These are phyloP conservation scores for Pharmacophagus antenor DNA, from an alignment of 2,888 invertebrate species.

Conservation along the genomic window DNA sequence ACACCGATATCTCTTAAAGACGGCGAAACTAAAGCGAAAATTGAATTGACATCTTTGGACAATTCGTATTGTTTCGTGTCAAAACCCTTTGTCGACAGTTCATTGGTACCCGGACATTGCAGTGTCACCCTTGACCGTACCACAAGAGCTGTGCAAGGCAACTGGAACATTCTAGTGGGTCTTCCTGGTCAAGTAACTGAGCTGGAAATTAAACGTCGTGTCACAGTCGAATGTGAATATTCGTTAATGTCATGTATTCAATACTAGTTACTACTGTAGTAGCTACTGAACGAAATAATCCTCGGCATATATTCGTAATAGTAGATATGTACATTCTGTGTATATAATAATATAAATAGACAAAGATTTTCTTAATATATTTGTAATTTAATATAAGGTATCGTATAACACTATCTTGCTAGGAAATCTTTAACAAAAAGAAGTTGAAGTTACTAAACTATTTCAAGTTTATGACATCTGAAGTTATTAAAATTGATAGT, in stretches of 20 bases:
- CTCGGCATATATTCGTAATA: too few relatives aligned
- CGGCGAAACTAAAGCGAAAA: slow-evolving; percentile 45
- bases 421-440: too few relatives aligned
- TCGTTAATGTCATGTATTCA: too few relatives aligned
- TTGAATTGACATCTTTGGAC: slow-evolving; percentile 51
- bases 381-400: too few relatives aligned
- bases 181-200: slow-evolving; percentile 68
- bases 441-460: too few relatives aligned
- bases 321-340: too few relatives aligned
- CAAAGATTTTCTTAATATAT: too few relatives aligned
- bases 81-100: slow-evolving; percentile 65
- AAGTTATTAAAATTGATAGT: background rate
- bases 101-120: slow-evolving; percentile 66
- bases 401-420: too few relatives aligned
- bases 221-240: slow-evolving; percentile 59
- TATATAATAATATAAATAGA: too few relatives aligned
- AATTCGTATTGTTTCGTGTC: slow-evolving; percentile 65
- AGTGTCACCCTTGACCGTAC: slow-evolving; percentile 58
- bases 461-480: background rate
- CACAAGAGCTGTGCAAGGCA: slow-evolving; percentile 68
- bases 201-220: slow-evolving; percentile 52
- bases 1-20: slow-evolving; percentile 54
- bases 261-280: too few relatives aligned
- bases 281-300: too few relatives aligned
- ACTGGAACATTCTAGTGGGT: slow-evolving; percentile 68